A percentile compares a stretch with the other conserved stretches of the same genome.
Evolutionary conservation across 2,113 vertebrate genomes (phyloP).

Genomic region (Phyllopteryx taeniolatus): DNA sequence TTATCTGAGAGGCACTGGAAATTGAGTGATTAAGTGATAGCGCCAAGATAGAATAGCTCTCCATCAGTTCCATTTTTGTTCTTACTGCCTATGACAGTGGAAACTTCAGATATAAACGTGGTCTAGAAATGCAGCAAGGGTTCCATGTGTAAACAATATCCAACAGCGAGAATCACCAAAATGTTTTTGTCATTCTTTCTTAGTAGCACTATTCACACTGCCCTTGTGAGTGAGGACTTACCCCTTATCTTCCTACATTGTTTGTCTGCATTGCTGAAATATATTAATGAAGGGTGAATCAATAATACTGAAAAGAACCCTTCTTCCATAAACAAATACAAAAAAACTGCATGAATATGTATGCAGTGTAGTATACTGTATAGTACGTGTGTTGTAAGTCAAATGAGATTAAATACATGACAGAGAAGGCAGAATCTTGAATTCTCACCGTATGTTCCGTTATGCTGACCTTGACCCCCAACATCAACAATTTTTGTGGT

Average conservation of each 20-base stretch:
- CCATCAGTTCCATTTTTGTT: constrained; percentile 34
- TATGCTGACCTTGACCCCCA: constrained; percentile 54
- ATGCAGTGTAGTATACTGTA: not conserved
- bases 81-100: constrained; percentile 16
- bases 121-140: constrained; percentile 32
- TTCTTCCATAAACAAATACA: not conserved
- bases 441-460: constrained; percentile 18
- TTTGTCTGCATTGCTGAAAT: not conserved
- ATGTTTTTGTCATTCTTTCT: constrained; percentile 42
- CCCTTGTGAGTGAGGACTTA: constrained; percentile 41
- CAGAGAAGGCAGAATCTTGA: constrained; percentile 2
- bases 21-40: constrained; percentile 11
- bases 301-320: not conserved
- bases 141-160: constrained; percentile 52
- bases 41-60: constrained; percentile 22
- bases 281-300: not conserved
- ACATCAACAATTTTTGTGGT: constrained; percentile 16
- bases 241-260: constrained; percentile 32
- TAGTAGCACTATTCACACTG: constrained; percentile 26
- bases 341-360: not conserved
- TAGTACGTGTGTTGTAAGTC: not conserved
- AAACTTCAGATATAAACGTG: constrained; percentile 39
- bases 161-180: constrained; percentile 29
- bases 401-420: not conserved
- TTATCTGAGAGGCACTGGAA: constrained; percentile 13